Evolutionary conservation across 2,797 vertebrate genomes (phyloP), one percentile per base, ranked within the genome.

Genomic region (Mormyrus hasselquistii): DNA sequence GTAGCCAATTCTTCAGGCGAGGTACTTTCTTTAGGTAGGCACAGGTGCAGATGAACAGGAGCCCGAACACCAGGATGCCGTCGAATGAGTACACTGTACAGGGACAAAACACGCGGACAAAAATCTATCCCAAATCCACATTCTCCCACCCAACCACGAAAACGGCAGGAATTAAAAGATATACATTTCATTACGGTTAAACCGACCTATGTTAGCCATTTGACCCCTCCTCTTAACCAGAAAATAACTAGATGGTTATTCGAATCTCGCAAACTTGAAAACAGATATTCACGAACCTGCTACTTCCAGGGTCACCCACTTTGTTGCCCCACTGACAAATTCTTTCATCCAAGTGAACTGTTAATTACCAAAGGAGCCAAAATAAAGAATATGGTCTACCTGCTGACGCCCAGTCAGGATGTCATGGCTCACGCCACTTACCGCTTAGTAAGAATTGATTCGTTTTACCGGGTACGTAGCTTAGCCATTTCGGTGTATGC

Each of bases 1-100:
- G 94, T 59, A 97, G 94, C 96, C 96, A 97, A 89, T 92, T 92
- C 91, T 94, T 94, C 62, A 96, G 94, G 9, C 96, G 95, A 89
- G 96, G 96, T 82, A 96, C 96, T 90, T 96, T 96, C 91, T 94
- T 94, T 92, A 96, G 95, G 93, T 96, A 96, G 19, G 96, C 96
- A 90, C 96, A 97, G 88, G 96, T 96, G 79, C 96, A 96, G 25
- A 96, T 93, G 92, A 97, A 95, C 0, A 97, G 94, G 92, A 97
- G 93, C 49, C 95, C 95, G 79, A 97, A 96, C 44, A 96, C 95
- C 91, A 96, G 92, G 88, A 97, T 94, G 62, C 96, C 96, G 47
- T 96, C 96, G 94, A 96, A 91, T 0, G 96, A 96, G 91, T 96
- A 97, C 89, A 96, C 96, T 96, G 93, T 47, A 73, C 34, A 90